A percentile compares a stretch with the other conserved stretches of the same genome.
These are phyloP conservation scores for Benitochromis conjunctus DNA, from an alignment of 2,113 vertebrate species.

Conservation along the genomic window DNA sequence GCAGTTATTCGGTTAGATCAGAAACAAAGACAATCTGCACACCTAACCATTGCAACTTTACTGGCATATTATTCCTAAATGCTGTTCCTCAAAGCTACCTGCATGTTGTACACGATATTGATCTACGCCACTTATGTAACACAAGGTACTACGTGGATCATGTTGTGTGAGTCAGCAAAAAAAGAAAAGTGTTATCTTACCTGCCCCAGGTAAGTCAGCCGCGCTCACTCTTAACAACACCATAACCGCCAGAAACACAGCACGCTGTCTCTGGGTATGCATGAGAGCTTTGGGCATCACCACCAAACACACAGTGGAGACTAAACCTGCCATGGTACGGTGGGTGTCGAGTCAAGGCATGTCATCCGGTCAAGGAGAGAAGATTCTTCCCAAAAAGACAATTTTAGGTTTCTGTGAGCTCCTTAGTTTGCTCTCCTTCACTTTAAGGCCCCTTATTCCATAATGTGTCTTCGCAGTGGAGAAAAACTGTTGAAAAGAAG, in stretches of 20 bases:
- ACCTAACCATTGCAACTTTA: background rate
- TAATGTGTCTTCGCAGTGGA: background rate
- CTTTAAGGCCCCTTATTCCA: conserved; percentile 11
- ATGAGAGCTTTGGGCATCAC: conserved; percentile 29
- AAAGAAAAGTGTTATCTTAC: conserved; percentile 57
- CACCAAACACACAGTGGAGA: conserved; percentile 46
- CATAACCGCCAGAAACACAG: conserved; percentile 47
- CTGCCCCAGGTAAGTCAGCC: conserved; percentile 63
- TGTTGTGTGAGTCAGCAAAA: background rate
- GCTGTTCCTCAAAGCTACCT: background rate
- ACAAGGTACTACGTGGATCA: background rate
- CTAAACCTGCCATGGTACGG: conserved; percentile 64
- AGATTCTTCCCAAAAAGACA: conserved; percentile 5
- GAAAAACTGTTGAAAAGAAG: conserved; percentile 18
- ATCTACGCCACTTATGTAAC: background rate
- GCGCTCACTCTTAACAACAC: conserved; percentile 61
- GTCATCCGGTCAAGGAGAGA: conserved; percentile 43
- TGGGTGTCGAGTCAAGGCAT: conserved; percentile 61
- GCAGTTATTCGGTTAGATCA: background rate
- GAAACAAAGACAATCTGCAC: background rate
- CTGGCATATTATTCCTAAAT: background rate
- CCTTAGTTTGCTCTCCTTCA: background rate
- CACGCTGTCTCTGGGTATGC: background rate
- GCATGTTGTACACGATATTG: background rate
- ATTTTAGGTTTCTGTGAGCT: background rate